Evolutionary conservation across 2,797 vertebrate genomes (phyloP), one percentile per base, ranked within the genome.

Genomic region (Prunella strophiata): DNA sequence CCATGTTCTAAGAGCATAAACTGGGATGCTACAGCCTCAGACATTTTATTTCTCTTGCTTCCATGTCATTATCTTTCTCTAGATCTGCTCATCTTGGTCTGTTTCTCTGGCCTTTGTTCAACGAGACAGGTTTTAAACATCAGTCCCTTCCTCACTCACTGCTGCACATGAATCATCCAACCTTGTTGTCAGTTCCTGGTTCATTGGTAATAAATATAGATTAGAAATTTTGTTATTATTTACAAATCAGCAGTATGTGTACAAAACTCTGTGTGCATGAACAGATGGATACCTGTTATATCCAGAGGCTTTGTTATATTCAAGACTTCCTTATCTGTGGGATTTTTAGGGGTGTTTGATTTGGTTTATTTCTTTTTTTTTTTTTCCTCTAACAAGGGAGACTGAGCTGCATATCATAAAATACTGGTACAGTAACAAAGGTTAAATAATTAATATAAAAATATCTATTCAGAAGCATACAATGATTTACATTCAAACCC

Each of bases 361-460:
- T 38, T 22, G 14, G 19, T 7, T 2, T 8, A 12, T 25, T 48
- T 21, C 18, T 7, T 50, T 29, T 3, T 4, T 11, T 11, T 18
- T 6, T n/a, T 65, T n/a, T 26, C 2, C 14, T 26, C 42, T 26
- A 52, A 16, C 5, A 47, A 73, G 42, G 27, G 55, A 47, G 21
- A 34, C 3, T 58, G 29, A 81, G 51, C 8, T 51, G 29, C 2
- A 1, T 57, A 29, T 17, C 80, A 62, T 34, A 72, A 80, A 91
- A 80, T 47, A 62, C 7, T 75, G 50, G 22, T 54, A 80, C 23
- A 47, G 82, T 84, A 78, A 63, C 50, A 78, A 84, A 91, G 27
- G 66, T 88, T 88, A 57, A 90, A 59, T 90, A 73, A 93, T 91
- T 89, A 81, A 78, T 80, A 66, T 50, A 54, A 72, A 82, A 77